These are phyloP conservation scores for Nannospalax galili DNA, from an alignment of 2,113 vertebrate genomes.

Conservation along the genomic window DNA sequence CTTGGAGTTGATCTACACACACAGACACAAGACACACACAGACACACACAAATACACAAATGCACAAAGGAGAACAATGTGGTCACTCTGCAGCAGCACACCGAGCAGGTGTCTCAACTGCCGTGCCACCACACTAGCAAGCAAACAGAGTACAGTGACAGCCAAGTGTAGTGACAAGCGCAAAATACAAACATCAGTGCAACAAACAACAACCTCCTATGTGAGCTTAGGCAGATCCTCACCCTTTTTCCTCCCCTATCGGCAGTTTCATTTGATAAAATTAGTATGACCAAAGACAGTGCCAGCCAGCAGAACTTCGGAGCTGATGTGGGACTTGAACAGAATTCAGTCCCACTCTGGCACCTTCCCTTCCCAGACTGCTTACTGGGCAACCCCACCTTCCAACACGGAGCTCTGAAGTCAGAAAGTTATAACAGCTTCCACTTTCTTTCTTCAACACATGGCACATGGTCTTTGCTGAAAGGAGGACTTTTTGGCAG, in stretches of 20 bases:
- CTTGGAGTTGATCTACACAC: not conserved
- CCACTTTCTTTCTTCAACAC: not conserved
- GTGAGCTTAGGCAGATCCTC: not conserved
- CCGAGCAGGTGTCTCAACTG: not conserved
- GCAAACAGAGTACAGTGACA: too few relatives aligned
- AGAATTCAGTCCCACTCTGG: accelerated
- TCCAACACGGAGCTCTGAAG: not conserved
- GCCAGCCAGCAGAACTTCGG: not conserved
- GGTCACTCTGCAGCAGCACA: accelerated
- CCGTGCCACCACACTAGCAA: accelerated
- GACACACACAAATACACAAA: too few relatives aligned
- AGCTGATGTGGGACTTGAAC: not conserved
- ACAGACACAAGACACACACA: not conserved
- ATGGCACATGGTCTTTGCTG: not conserved
- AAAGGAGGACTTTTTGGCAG: not conserved
- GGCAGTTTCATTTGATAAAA: not conserved
- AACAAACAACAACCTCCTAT: not conserved
- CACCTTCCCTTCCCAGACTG: not conserved
- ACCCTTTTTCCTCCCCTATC: not conserved
- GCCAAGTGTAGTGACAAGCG: accelerated
- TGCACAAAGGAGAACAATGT: not conserved
- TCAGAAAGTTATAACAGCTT: not conserved
- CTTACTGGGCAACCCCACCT: accelerated
- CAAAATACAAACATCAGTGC: not conserved
- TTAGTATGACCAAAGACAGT: not conserved